Evolutionary conservation across 2,797 vertebrate genomes (phyloP), one percentile per base, ranked within the genome.

Genomic region (Fundulus diaphanus): DNA sequence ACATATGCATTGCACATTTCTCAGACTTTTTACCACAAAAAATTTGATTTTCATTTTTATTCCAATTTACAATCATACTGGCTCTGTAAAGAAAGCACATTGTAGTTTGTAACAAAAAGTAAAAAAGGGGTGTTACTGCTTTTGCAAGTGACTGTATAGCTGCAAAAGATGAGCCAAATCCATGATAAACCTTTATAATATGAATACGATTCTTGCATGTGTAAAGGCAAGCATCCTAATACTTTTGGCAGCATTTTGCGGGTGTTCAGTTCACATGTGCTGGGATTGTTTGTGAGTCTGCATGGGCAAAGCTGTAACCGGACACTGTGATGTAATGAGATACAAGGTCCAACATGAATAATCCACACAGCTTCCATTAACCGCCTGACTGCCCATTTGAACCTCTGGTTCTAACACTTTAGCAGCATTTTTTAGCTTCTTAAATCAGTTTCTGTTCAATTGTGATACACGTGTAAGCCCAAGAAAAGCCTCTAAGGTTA

Each of bases 351-450:
- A 74, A 37, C 93, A 93, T 94, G 80, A 94, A 94, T 94, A 92
- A 93, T 92, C 88, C 89, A 94, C 86, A 24, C 73, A 9, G 82
- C 89, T 83, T 89, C 91, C 88, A 89, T 93, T 92, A 89, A 82
- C 57, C 46, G 88, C 89, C 18, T 90, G 88, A 73, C 81, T 90
- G 91, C 90, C 59, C 68, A 70, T 84, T 48, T 80, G 73, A 78
- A 75, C 84, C 63, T 73, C 51, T 82, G 77, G 73, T 74, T 86
- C 75, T 51, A 49, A 11, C n/a, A 57, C 12, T 66, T 46, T 2
- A 52, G n/a, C 27, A 33, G 65, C 12, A n/a, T 77, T 46, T 33
- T 63, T 74, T 31, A 68, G 61, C 29, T 27, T 13, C 22, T 20
- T 31, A 78, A 83, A 85, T 74, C 54, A 71, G 1, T 46, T 29